Evolutionary conservation across 2,797 vertebrate genomes (phyloP).

Genomic region (Champsocephalus gunnari): DNA sequence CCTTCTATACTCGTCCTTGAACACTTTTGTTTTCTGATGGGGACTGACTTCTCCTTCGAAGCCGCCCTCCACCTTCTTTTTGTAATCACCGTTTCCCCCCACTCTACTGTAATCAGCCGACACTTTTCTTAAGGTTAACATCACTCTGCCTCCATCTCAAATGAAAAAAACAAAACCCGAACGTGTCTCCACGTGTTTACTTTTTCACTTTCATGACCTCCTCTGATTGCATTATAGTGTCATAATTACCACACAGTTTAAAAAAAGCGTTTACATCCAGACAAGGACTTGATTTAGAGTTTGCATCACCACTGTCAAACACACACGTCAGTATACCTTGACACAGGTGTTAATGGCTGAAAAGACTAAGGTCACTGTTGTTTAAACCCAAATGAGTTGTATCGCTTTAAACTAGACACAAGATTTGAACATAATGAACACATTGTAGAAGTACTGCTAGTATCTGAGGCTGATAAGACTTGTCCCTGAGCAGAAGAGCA

Average conservation of each 20-base stretch:
- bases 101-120: conserved; percentile 65
- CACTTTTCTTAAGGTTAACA: conserved; percentile 46
- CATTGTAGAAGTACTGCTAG: conserved; percentile 39
- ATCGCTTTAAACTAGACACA: conserved; percentile 9
- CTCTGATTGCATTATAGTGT: conserved; percentile 54
- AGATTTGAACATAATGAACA: conserved; percentile 27
- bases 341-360: conserved; percentile 24
- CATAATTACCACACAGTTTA: conserved; percentile 59
- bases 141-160: conserved; percentile 43
- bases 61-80: conserved; percentile 35
- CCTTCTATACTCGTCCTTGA: conserved; percentile 64
- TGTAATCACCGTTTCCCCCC: conserved; percentile 54
- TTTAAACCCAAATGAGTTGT: conserved; percentile 2
- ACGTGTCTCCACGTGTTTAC: conserved; percentile 51
- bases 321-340: conserved; percentile 40
- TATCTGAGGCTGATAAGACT: conserved; percentile 58
- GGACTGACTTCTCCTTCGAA: conserved; percentile 25
- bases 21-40: conserved; percentile 57
- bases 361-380: not conserved
- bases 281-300: conserved; percentile 41
- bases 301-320: conserved; percentile 39
- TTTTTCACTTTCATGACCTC: conserved; percentile 6
- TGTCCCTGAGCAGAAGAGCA: conserved; percentile 60
- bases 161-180: conserved; percentile 22
- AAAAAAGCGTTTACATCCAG: conserved; percentile 46